Conservation (phyloP, 2,113 vertebrate species). For the Macrotis lagotis region DNA sequence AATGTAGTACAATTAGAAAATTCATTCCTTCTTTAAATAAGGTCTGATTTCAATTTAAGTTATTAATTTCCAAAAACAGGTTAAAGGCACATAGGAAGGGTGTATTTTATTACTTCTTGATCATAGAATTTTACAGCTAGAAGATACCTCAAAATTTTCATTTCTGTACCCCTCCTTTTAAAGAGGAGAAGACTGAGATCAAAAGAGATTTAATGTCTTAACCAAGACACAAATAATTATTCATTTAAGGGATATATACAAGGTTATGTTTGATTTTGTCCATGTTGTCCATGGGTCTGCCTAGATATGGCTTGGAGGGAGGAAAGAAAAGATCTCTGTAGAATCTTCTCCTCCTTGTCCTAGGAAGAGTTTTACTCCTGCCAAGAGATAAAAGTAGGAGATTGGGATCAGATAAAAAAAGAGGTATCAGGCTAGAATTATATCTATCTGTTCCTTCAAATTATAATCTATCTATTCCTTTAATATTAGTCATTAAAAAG, state of each 20-base stretch:
- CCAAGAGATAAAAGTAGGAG: background rate
- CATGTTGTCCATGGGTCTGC: background rate
- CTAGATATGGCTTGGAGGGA: background rate
- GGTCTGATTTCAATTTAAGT: slow-evolving; percentile 33
- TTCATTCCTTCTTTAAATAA: slow-evolving; percentile 34
- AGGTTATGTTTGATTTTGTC: background rate
- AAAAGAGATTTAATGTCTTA: background rate
- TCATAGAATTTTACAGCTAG: background rate
- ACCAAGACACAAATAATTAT: background rate
- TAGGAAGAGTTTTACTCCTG: background rate
- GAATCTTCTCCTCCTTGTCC: background rate
- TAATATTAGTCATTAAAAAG: background rate
- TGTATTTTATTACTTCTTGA: slow-evolving; percentile 16
- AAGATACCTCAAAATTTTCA: background rate
- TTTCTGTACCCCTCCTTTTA: slow-evolving; percentile 17
- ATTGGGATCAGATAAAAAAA: background rate
- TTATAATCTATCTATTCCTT: background rate
- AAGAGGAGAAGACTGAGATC: slow-evolving; percentile 42
- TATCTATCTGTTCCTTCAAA: background rate
- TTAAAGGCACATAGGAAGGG: slow-evolving; percentile 28
- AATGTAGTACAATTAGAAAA: background rate
- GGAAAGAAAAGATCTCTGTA: background rate
- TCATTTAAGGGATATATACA: background rate
- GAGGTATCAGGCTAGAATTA: background rate
- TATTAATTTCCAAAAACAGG: slow-evolving; percentile 55